Percentiles rank a stretch among this genome's conserved stretches.
Evolutionary conservation across 92 coral and sea anemone species (phyloP).

Genomic region (Siderastrea radians): DNA sequence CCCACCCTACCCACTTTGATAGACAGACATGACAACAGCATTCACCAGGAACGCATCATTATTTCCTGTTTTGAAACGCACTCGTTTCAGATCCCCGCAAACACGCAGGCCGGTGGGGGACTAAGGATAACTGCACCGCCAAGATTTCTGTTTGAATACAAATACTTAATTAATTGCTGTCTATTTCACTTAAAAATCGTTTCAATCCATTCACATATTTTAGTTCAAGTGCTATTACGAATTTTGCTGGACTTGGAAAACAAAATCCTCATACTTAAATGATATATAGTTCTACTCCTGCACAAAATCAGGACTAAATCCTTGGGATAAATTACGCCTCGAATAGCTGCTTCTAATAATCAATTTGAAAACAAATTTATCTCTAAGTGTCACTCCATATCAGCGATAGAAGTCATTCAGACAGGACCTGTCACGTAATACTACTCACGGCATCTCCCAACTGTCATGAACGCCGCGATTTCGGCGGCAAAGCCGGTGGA

Average conservation of each 20-base stretch:
- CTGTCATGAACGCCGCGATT: constrained; percentile 40
- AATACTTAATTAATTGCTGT: neutral
- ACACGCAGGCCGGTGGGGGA: neutral
- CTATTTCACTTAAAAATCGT: neutral
- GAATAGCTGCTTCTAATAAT: neutral
- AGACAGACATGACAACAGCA: neutral
- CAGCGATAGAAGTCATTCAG: constrained; percentile 9
- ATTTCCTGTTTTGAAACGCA: constrained; percentile 3
- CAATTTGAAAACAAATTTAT: constrained; percentile 27
- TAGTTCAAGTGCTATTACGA: neutral
- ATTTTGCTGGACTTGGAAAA: neutral
- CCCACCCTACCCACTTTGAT: constrained; percentile 15
- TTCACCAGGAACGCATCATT: constrained; percentile 36
- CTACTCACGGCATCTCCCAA: constrained; percentile 14
- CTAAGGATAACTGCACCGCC: neutral
- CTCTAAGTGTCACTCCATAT: constrained; percentile 10
- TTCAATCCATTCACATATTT: neutral
- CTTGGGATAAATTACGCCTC: constrained; percentile 18
- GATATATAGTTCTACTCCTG: constrained; percentile 26
- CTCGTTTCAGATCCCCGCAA: neutral
- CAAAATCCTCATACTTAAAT: neutral
- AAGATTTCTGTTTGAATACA: neutral
- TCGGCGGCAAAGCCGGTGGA: constrained; percentile 55
- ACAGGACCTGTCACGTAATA: constrained; percentile 14
- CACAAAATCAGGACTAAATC: constrained; percentile 18